These are phyloP conservation scores for Cyclophora albipunctata DNA, from an alignment of 2,888 invertebrate genomes.

Conservation along the genomic window DNA sequence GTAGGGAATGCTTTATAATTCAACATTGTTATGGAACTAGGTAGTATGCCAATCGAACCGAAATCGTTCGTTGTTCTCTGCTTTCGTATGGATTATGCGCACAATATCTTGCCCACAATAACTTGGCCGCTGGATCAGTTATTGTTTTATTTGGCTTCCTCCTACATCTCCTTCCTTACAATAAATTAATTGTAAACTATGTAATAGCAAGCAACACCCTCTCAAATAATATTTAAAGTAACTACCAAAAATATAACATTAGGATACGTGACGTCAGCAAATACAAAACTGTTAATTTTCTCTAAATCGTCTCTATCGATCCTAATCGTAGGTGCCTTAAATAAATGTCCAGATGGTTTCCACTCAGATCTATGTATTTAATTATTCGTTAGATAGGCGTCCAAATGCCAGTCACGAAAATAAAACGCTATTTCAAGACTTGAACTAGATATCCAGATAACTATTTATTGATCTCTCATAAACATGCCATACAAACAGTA, in stretches of 20 bases:
- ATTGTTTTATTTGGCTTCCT: constrained; percentile 31
- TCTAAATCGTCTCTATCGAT: too few relatives aligned
- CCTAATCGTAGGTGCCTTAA: neutral
- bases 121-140: constrained; percentile 15
- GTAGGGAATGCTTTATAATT: neutral
- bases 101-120: constrained; percentile 15
- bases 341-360: neutral
- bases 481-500: constrained; percentile 25
- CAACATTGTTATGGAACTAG: constrained; percentile 9
- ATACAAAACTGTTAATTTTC: too few relatives aligned
- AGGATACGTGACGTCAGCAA: too few relatives aligned
- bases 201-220: too few relatives aligned
- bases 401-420: constrained; percentile 3
- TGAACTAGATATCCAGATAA: constrained; percentile 10
- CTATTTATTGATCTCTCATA: constrained; percentile 19
- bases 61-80: constrained; percentile 24
- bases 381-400: neutral
- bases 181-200: too few relatives aligned
- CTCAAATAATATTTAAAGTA: too few relatives aligned
- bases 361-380: neutral
- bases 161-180: constrained; percentile 8
- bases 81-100: constrained; percentile 23
- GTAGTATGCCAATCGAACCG: constrained; percentile 10
- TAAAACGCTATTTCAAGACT: constrained; percentile 8
- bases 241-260: too few relatives aligned